Conservation (phyloP, 1,140 invertebrate species). For the Apis florea region DNA sequence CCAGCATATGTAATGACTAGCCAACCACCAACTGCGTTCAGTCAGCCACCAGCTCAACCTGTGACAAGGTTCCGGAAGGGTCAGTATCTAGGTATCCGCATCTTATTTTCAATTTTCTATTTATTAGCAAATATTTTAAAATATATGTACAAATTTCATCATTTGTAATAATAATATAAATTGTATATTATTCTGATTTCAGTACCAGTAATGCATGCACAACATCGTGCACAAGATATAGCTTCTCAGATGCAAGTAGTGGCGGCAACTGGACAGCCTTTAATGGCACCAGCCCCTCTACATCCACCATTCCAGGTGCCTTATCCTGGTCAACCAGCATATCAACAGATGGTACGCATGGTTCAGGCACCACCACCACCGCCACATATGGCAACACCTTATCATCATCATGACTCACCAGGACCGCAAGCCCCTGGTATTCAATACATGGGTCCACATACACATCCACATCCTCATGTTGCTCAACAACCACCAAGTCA, state of each 20-base stretch:
- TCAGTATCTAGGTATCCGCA: constrained; percentile 71
- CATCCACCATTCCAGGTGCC: constrained; percentile 85
- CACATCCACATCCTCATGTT: constrained; percentile 78
- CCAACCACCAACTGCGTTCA: constrained; percentile 79
- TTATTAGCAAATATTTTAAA: not conserved
- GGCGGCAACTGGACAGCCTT: constrained; percentile 90
- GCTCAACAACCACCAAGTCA: constrained; percentile 82
- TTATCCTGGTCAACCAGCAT: constrained; percentile 81
- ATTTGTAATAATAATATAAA: not conserved
- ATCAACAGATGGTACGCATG: constrained; percentile 80
- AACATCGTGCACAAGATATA: constrained; percentile 83
- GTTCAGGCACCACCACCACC: constrained; percentile 77
- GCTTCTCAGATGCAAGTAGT: constrained; percentile 87
- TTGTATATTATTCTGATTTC: constrained; percentile 50
- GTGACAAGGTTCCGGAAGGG: constrained; percentile 79
- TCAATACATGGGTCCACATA: constrained; percentile 83
- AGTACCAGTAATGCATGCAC: constrained; percentile 82
- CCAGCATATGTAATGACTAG: constrained; percentile 80
- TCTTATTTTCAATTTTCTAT: constrained; percentile 36
- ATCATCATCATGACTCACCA: constrained; percentile 82
- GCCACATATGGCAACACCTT: constrained; percentile 83
- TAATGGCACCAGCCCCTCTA: constrained; percentile 87
- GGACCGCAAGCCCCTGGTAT: constrained; percentile 80
- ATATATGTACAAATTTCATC: not conserved
- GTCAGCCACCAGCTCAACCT: constrained; percentile 78